Base-by-base conservation (phyloP, 2,113 vertebrate species). In the Phylloscopus trochilus region DNA sequence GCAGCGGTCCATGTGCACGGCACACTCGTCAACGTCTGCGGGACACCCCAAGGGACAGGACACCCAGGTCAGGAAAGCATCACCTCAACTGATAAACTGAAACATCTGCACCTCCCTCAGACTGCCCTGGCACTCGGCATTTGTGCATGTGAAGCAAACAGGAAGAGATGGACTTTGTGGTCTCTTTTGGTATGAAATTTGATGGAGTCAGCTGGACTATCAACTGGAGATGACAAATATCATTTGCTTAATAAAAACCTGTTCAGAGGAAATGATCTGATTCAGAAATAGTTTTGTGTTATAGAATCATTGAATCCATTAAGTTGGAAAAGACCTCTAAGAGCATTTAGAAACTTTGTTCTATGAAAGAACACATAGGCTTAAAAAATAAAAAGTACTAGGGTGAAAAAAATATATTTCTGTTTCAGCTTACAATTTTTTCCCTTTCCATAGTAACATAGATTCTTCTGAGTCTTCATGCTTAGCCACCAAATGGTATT, bases 21-120 rank as follows among this genome's bases (percentile, higher is more conserved):
- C 83, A 59, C 98, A 98, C 84, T 98, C 98, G 39, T 98, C 97
- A 43, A 98, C 35, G 68, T 98, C 98, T 98, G 93, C 0, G 60
- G 72, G 67, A 55, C n/a, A 84, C 27, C 85, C 46, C 69, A n/a
- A 31, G 37, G 41, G 35, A 27, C 2, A 2, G 59, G 19, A 55
- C 47, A 30, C 11, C 0, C 0, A 11, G 43, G 33, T n/a, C 44
- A 53, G 22, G 44, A 39, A 73, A 41, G 16, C 55, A 22, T 8
- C 39, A 37, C 23, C 3, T 7, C 80, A 24, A 10, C 17, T 0
- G 0, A 20, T 8, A 10, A 37, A 46, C 88, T 24, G 19, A 37
- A 63, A 46, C 15, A 12, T 15, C 35, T n/a, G 2, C 52, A n/a
- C 31, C 27, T 58, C 47, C 15, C 52, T 74, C 68, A 52, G 27